Evolutionary conservation across 2,888 invertebrate species (phyloP).

Genomic region (Eudasyphora cyanicolor): DNA sequence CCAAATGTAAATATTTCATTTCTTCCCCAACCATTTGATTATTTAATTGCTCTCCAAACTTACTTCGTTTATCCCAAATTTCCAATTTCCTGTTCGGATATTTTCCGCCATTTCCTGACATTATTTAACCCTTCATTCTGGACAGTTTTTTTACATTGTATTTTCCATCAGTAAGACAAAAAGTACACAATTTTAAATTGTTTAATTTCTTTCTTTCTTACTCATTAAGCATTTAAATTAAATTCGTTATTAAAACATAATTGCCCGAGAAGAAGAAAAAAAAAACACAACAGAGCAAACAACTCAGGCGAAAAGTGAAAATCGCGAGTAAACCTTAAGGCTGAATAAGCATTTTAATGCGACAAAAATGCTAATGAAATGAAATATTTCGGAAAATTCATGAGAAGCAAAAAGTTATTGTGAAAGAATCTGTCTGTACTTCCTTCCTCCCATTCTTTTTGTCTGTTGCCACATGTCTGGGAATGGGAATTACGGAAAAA

Average conservation of each 20-base stretch:
- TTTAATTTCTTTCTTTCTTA: not conserved
- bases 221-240: not conserved
- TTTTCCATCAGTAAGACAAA: not conserved
- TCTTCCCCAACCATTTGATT: no score
- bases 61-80: no score
- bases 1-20: no score
- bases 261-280: no score
- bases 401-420: constrained; percentile 1
- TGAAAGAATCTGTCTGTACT: not conserved
- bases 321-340: constrained; percentile 32
- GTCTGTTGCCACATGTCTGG: not conserved
- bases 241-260: not conserved
- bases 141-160: not conserved
- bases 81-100: not conserved
- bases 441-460: not conserved
- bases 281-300: no score
- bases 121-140: not conserved
- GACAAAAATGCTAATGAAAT: constrained; percentile 74
- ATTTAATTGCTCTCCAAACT: no score
- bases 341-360: constrained; percentile 62
- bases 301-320: not conserved
- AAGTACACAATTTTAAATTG: not conserved
- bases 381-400: constrained; percentile 41
- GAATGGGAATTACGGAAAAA: not conserved
- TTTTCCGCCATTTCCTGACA: not conserved